Percentiles rank a stretch among this genome's conserved stretches.
Evolutionary conservation across 2,113 vertebrate species (phyloP).

Genomic region (Apodemus sylvaticus): DNA sequence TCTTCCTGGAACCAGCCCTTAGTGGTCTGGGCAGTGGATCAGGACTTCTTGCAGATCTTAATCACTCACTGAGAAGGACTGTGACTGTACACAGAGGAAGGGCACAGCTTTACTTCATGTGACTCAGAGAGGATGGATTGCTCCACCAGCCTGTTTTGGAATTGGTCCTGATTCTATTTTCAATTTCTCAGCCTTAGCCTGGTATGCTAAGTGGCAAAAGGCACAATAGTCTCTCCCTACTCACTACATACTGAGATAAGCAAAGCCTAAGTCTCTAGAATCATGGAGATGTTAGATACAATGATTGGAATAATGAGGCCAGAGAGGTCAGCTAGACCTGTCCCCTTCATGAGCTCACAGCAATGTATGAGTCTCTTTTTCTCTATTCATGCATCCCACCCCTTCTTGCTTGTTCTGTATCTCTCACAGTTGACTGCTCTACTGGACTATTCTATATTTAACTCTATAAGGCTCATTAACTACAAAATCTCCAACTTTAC

Average conservation of each 20-base stretch:
- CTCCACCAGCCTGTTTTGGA: neutral
- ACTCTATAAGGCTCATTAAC: constrained; percentile 83
- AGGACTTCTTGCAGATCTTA: no score
- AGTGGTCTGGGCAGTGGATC: neutral
- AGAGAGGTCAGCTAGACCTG: neutral
- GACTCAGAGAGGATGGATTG: neutral
- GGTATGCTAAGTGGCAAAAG: neutral
- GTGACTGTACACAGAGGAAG: neutral
- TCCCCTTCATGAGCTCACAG: no score
- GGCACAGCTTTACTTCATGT: neutral
- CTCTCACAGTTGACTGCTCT: constrained; percentile 53
- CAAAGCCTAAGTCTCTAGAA: neutral
- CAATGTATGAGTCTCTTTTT: neutral
- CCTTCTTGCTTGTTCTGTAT: neutral
- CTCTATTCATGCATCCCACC: neutral
- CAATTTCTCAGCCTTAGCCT: neutral
- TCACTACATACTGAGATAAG: accelerated
- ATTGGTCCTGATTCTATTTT: neutral
- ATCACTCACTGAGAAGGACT: neutral
- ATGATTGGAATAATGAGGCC: neutral
- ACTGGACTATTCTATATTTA: constrained; percentile 50
- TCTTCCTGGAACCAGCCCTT: neutral
- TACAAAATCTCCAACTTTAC: constrained; percentile 71
- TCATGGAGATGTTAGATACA: neutral
- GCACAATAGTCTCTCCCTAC: neutral